A percentile compares a stretch with the other conserved stretches of the same genome.
These are phyloP conservation scores for Nomada hirtipes DNA, from an alignment of 2,888 invertebrate species.

Conservation along the genomic window DNA sequence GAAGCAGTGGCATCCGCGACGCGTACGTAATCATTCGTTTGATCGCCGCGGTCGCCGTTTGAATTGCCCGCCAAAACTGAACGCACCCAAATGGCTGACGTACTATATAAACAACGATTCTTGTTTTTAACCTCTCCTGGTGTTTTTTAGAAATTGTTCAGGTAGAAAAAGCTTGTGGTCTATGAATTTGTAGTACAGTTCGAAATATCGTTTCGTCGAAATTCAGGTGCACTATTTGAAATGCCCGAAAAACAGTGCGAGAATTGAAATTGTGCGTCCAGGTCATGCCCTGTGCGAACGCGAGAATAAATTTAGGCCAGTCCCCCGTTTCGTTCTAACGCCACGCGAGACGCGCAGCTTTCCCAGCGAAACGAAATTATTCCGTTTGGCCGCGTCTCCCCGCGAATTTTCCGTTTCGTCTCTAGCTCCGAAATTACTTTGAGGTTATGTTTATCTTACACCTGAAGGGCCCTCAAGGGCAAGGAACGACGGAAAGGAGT, in stretches of 20 bases:
- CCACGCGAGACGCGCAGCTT: no score
- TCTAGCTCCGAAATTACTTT: conserved; percentile 45
- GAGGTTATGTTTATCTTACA: conserved; percentile 76
- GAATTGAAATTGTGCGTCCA: conserved; percentile 72
- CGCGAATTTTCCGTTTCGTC: conserved; percentile 1
- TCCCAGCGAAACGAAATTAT: neutral
- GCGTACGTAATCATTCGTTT: no score
- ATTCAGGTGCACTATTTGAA: neutral
- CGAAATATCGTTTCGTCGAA: conserved; percentile 8
- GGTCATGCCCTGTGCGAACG: conserved; percentile 44
- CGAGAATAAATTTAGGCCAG: conserved; percentile 16
- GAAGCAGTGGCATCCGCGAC: no score
- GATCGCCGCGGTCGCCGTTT: neutral
- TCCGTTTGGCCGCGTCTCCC: neutral
- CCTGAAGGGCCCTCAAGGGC: conserved; percentile 69
- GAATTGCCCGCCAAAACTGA: conserved; percentile 42
- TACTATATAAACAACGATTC: conserved; percentile 79
- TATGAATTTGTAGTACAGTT: conserved; percentile 4
- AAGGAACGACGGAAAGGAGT: conserved; percentile 68
- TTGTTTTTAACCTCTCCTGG: conserved; percentile 77
- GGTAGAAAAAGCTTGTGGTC: conserved; percentile 30
- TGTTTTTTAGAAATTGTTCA: conserved; percentile 61
- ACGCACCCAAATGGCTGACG: conserved; percentile 78
- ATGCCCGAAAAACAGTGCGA: neutral
- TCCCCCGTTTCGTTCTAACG: neutral